Evolutionary conservation across 2,888 invertebrate genomes (phyloP).

Genomic region (Odontocerum albicorne): DNA sequence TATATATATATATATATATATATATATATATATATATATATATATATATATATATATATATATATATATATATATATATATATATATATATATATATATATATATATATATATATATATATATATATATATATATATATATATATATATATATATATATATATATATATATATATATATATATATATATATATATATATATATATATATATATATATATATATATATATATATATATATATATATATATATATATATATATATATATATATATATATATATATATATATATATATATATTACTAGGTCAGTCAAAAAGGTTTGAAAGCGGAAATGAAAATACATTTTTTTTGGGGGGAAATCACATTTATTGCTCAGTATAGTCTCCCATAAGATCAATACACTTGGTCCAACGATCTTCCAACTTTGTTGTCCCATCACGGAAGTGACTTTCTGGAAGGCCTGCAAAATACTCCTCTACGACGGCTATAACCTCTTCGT

Average conservation of each 20-base stretch:
- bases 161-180: not conserved
- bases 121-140: not conserved
- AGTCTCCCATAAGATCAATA: too few relatives aligned
- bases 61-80: not conserved
- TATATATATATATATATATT: not conserved
- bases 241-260: not conserved
- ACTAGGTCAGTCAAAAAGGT: too few relatives aligned
- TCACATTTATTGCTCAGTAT: too few relatives aligned
- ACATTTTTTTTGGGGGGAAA: too few relatives aligned
- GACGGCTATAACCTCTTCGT: too few relatives aligned
- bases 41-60: not conserved
- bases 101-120: not conserved
- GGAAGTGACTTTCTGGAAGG: too few relatives aligned
- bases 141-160: not conserved
- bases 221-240: not conserved
- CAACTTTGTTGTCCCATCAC: too few relatives aligned
- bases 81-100: not conserved
- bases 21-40: not conserved
- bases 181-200: not conserved
- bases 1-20: conserved; percentile 1
- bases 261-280: not conserved
- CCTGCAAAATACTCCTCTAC: too few relatives aligned
- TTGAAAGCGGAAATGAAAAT: too few relatives aligned
- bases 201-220: not conserved
- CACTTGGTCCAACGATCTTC: too few relatives aligned